Conservation (phyloP, 2,888 invertebrate genomes). For the Danaus chrysippus region DNA sequence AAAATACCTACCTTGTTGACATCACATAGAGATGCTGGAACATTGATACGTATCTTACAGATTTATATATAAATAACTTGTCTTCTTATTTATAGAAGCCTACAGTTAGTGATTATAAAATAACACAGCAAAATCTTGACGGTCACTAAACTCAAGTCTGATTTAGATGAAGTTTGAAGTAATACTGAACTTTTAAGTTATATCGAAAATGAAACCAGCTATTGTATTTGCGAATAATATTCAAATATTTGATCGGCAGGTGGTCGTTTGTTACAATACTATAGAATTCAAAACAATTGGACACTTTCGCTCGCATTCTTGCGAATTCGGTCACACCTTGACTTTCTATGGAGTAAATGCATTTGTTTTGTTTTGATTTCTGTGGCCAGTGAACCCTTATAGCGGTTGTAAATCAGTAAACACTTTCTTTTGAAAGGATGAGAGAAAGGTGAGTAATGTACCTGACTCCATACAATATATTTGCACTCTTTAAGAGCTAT, state of each 20-base stretch:
- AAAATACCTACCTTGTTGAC: conserved; percentile 59
- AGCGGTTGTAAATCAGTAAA: conserved; percentile 67
- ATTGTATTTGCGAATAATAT: conserved; percentile 67
- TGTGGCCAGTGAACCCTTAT: conserved; percentile 51
- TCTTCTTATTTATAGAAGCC: not conserved
- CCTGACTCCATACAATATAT: conserved; percentile 55
- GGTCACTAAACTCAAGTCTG: too few species aligned
- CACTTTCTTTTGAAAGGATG: conserved; percentile 55
- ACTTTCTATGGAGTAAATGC: conserved; percentile 44
- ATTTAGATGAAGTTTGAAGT: conserved; percentile 38
- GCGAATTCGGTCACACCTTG: conserved; percentile 55
- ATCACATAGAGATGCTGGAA: conserved; percentile 45
- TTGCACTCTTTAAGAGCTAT: not conserved
- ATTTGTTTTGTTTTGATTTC: conserved; percentile 56
- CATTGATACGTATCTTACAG: conserved; percentile 29
- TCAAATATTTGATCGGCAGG: conserved; percentile 66
- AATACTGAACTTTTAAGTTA: conserved; percentile 47
- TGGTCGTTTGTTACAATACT: conserved; percentile 56
- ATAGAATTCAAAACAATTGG: conserved; percentile 39
- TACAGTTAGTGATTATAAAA: too few species aligned
- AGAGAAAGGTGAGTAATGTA: conserved; percentile 46
- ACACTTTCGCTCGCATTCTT: conserved; percentile 67
- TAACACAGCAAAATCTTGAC: too few species aligned
- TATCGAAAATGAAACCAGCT: conserved; percentile 58
- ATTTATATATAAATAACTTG: not conserved